Percentiles rank a stretch among this genome's conserved stretches.
Conservation (phyloP, 2,113 vertebrate species). For the Eulemur rufifrons region DNA sequence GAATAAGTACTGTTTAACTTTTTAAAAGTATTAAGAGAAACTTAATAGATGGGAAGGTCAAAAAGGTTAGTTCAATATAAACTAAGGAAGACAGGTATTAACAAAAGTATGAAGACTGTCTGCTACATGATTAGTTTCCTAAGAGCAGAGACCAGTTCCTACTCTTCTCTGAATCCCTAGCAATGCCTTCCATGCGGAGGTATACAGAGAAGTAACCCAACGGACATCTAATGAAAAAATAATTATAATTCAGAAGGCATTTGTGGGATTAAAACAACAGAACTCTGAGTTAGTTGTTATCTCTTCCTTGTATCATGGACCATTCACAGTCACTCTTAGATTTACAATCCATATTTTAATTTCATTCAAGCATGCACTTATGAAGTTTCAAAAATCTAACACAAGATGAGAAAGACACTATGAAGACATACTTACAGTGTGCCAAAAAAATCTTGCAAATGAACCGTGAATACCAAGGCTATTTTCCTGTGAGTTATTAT, state of each 20-base stretch:
- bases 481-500: too few relatives aligned
- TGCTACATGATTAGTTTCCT: not conserved
- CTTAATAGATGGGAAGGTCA: not conserved
- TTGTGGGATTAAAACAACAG: not conserved
- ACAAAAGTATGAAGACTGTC: not conserved
- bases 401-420: not conserved
- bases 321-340: not conserved
- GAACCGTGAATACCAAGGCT: not conserved
- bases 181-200: not conserved
- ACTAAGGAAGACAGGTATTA: not conserved
- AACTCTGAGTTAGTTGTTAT: not conserved
- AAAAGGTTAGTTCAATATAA: slow-evolving; percentile 42
- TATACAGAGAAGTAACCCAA: not conserved
- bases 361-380: not conserved
- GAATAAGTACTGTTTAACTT: not conserved
- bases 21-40: slow-evolving; percentile 8
- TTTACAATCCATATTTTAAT: slow-evolving; percentile 8
- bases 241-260: not conserved
- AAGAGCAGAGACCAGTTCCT: not conserved
- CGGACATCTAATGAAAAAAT: not conserved
- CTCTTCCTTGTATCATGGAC: not conserved
- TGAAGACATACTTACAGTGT: not conserved
- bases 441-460: not conserved
- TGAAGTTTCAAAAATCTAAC: slow-evolving; percentile 3
- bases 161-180: not conserved